Evolutionary conservation across 1,140 invertebrate genomes (phyloP).

Genomic region (Apis florea): DNA sequence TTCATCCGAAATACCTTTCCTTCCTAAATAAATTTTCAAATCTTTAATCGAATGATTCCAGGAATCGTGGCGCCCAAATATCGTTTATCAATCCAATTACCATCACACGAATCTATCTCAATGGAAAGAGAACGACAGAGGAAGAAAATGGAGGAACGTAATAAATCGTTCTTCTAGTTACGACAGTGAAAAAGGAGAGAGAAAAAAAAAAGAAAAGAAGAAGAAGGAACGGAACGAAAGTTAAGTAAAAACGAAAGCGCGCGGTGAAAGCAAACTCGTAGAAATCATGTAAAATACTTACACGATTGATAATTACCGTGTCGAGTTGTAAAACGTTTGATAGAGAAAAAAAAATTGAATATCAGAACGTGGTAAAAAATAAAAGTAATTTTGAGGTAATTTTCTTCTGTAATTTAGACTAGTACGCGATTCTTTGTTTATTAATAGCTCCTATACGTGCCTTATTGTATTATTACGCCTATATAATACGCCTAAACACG

Average conservation of each 20-base stretch:
- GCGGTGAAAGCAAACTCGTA: slow-evolving; percentile 40
- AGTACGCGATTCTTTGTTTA: slow-evolving; percentile 38
- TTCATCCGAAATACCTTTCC: neutral
- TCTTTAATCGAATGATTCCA: neutral
- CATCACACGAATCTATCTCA: neutral
- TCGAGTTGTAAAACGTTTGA: slow-evolving; percentile 33
- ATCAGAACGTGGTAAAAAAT: slow-evolving; percentile 15
- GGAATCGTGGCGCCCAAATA: neutral
- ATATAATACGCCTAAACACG: slow-evolving; percentile 11
- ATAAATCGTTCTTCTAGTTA: neutral
- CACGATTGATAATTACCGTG: slow-evolving; percentile 30
- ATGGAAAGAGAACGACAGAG: neutral
- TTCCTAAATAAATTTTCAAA: neutral
- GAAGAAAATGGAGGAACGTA: slow-evolving; percentile 10
- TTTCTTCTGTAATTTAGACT: slow-evolving; percentile 7
- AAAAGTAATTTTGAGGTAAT: slow-evolving; percentile 5
- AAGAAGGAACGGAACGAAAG: slow-evolving; percentile 2
- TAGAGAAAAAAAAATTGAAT: slow-evolving; percentile 23
- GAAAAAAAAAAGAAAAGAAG: neutral
- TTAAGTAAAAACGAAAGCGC: slow-evolving; percentile 42
- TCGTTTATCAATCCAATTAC: neutral
- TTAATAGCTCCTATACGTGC: neutral
- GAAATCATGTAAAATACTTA: slow-evolving; percentile 25
- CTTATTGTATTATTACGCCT: slow-evolving; percentile 1
- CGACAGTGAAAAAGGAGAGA: neutral